phyloP scores from a whole-genome alignment of 2,113 vertebrate genomes.

The Tragelaphus scriptus region DNA sequence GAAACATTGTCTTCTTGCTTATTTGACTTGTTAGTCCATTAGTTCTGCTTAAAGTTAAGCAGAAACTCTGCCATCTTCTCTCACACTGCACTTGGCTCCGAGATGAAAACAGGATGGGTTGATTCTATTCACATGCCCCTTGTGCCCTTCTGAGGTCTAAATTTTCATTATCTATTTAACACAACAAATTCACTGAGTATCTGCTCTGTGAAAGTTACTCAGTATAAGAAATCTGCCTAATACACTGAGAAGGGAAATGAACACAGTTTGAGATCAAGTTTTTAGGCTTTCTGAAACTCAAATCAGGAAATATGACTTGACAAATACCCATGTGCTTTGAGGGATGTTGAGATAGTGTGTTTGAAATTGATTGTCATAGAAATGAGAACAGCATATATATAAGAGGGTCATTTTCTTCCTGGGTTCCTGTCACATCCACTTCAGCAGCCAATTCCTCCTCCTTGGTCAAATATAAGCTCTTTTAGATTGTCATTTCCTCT shows the following conservation, averaged over 20 bases:
- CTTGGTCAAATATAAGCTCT: conserved; percentile 17
- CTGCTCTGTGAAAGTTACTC: background rate
- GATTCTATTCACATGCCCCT: background rate
- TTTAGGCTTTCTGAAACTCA: conserved; percentile 25
- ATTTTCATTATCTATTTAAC: conserved; percentile 13
- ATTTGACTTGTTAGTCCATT: background rate
- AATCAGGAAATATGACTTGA: conserved; percentile 52
- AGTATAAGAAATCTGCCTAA: background rate
- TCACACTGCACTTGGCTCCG: background rate
- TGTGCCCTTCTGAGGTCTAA: background rate
- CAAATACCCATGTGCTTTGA: conserved; percentile 31
- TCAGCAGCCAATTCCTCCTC: conserved; percentile 44
- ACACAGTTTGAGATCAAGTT: background rate
- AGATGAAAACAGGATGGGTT: background rate
- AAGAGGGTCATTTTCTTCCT: conserved; percentile 35
- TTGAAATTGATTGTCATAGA: conserved; percentile 52
- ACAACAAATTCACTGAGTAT: background rate
- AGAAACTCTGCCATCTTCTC: background rate
- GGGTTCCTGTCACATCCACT: conserved; percentile 52
- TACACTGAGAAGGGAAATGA: conserved; percentile 31
- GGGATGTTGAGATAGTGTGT: background rate
- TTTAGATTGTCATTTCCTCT: conserved; percentile 42
- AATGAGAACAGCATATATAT: background rate
- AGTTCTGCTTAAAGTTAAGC: background rate
- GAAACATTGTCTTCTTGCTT: too few species aligned